These are phyloP conservation scores for Oreochromis spilurus DNA, from an alignment of 2,113 vertebrate genomes.

Conservation along the genomic window DNA sequence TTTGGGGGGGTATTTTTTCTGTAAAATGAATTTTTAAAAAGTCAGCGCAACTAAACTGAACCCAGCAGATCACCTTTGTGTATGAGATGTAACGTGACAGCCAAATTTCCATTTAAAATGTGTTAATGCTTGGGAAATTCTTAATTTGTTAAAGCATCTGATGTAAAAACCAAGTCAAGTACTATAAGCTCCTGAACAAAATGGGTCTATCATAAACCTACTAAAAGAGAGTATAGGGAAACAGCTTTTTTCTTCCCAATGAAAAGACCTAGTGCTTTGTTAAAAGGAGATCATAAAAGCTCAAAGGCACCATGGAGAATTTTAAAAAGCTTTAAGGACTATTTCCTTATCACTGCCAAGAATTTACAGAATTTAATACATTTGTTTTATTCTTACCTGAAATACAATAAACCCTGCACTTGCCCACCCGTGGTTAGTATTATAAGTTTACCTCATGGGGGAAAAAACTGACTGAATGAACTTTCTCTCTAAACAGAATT, in stretches of 20 bases:
- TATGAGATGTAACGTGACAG: not conserved
- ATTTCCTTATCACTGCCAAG: not conserved
- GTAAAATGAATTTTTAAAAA: not conserved
- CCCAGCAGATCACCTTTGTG: not conserved
- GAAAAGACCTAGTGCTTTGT: not conserved
- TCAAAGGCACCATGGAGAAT: not conserved
- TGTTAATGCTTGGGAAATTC: not conserved
- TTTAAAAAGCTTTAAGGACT: not conserved
- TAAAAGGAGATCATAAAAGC: not conserved
- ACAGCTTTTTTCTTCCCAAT: not conserved
- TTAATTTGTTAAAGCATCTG: not conserved
- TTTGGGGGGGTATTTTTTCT: not conserved
- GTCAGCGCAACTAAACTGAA: not conserved
- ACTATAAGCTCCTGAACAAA: not conserved
- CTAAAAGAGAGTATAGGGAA: not conserved
- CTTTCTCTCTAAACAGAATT: not conserved
- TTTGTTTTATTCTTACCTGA: not conserved
- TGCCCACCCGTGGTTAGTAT: not conserved
- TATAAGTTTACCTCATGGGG: not conserved
- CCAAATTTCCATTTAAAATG: not conserved
- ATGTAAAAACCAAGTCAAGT: not conserved
- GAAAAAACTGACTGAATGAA: accelerated
- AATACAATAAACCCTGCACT: not conserved
- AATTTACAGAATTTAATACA: not conserved
- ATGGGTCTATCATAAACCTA: not conserved